Conservation (phyloP, 1,140 invertebrate genomes). For the Drosophila prosaltans region DNA sequence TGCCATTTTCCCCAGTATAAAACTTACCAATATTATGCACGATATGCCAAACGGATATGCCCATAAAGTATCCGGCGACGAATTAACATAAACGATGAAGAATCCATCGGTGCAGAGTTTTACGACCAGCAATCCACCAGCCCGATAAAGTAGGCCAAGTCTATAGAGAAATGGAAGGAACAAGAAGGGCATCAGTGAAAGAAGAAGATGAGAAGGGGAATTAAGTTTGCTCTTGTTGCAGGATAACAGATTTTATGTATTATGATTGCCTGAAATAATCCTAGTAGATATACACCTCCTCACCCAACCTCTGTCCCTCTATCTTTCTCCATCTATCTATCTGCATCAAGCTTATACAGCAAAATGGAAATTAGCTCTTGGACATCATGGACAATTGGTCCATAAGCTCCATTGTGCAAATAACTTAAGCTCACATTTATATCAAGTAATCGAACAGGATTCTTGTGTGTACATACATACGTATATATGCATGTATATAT, state of each 20-base stretch:
- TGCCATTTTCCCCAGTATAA: conserved; percentile 3
- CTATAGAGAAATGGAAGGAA: conserved; percentile 69
- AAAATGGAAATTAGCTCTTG: conserved; percentile 17
- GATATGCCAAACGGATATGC: conserved; percentile 86
- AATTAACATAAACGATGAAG: conserved; percentile 87
- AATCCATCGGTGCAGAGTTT: conserved; percentile 85
- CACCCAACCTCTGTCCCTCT: neutral
- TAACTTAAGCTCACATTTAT: neutral
- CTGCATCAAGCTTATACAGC: conserved; percentile 18
- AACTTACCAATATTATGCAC: conserved; percentile 85
- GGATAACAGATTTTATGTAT: conserved; percentile 11
- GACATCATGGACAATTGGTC: conserved; percentile 1
- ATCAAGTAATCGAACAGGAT: neutral
- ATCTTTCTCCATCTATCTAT: neutral
- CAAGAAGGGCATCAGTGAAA: neutral
- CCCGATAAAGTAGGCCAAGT: conserved; percentile 85
- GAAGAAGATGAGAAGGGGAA: conserved; percentile 4
- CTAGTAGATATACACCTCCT: neutral
- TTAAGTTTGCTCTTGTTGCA: conserved; percentile 16
- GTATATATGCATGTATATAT: neutral
- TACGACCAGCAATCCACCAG: conserved; percentile 85
- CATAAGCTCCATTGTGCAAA: neutral
- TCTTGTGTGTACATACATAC: neutral
- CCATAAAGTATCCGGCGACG: conserved; percentile 84
- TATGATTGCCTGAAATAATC: neutral